Evolutionary conservation across 2,113 vertebrate species (phyloP), one percentile per base, ranked within the genome.

Genomic region (Daubentonia madagascariensis): DNA sequence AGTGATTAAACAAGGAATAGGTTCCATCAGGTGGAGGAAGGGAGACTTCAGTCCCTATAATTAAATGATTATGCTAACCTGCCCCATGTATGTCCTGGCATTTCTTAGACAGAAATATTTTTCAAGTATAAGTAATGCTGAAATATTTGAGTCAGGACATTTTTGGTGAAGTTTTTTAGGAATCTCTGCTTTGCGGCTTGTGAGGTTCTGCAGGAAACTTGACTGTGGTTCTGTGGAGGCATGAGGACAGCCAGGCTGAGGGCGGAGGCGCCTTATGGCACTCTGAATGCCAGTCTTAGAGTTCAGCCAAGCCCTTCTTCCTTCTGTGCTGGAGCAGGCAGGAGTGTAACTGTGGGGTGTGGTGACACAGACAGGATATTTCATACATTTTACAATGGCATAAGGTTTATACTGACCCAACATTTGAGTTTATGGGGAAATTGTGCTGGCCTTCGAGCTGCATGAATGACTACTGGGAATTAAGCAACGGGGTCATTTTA

Each of bases 71-170:
- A 79, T 80, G 88, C 52, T 92, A 96, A 97, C 40, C 57, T 91
- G 72, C 61, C 16, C 17, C 67, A 63, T 61, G 73, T 50, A 83
- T 52, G 91, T 89, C 90, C 73, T 75, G 83, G 63, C 79, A 91
- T 95, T 96, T 95, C 92, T 90, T 92, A 78, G 83, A 93, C 85
- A 85, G 97, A 91, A 90, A 57, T 81, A 14, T 89, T 89, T 98
- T 78, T 84, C 63, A 92, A 94, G 63, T 85, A 43, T 67, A 89
- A 97, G 67, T 95, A 94, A 96, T 92, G 68, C 54, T 84, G 50
- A 59, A 7, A 65, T 65, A 57, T 73, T 70, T 79, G 57, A 96
- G 81, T 52, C 45, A 85, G 87, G 81, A 76, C 40, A 57, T 75
- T 89, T 96, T 61, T 10, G 8, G 50, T n/a, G 40, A 96, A 75